A percentile compares a stretch with the other conserved stretches of the same genome.
These are phyloP conservation scores for Prosapia bicincta DNA, from an alignment of 2,888 invertebrate genomes.

Conservation along the genomic window DNA sequence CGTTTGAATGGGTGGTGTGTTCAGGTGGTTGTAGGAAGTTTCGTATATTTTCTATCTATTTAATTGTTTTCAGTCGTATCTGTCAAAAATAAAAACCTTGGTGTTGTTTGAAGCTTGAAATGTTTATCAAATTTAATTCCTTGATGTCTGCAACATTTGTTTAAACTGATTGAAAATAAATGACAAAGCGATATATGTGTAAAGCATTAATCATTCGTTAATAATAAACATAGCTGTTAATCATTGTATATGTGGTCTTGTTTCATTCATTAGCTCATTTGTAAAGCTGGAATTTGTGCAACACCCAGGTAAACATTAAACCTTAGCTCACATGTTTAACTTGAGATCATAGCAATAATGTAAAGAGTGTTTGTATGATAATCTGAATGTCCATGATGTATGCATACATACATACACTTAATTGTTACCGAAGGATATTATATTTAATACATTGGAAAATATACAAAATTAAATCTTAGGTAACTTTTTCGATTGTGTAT, in stretches of 20 bases:
- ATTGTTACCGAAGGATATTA: not conserved
- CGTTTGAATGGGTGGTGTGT: conserved; percentile 25
- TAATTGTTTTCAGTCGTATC: conserved; percentile 37
- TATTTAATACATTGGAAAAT: not conserved
- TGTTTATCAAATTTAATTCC: conserved; percentile 30
- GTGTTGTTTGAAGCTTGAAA: conserved; percentile 32
- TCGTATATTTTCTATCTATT: conserved; percentile 37
- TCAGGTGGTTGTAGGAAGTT: conserved; percentile 36
- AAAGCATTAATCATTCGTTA: conserved; percentile 5
- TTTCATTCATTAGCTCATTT: conserved; percentile 30
- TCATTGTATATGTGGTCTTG: conserved; percentile 15
- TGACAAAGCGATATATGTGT: conserved; percentile 14
- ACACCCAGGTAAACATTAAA: conserved; percentile 23
- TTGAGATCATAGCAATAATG: not conserved
- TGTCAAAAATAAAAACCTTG: conserved; percentile 24
- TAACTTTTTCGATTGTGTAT: not conserved
- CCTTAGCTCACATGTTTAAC: not conserved
- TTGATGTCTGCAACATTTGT: conserved; percentile 24
- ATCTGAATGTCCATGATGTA: not conserved
- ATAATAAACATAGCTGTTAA: conserved; percentile 7
- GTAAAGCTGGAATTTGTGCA: conserved; percentile 14
- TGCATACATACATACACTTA: not conserved
- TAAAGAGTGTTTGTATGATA: not conserved
- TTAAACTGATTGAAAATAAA: conserved; percentile 15
- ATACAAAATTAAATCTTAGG: not conserved